A percentile compares a stretch with the other conserved stretches of the same genome.
These are phyloP conservation scores for Phoxinus dragarum DNA, from an alignment of 2,797 vertebrate genomes.

Conservation along the genomic window DNA sequence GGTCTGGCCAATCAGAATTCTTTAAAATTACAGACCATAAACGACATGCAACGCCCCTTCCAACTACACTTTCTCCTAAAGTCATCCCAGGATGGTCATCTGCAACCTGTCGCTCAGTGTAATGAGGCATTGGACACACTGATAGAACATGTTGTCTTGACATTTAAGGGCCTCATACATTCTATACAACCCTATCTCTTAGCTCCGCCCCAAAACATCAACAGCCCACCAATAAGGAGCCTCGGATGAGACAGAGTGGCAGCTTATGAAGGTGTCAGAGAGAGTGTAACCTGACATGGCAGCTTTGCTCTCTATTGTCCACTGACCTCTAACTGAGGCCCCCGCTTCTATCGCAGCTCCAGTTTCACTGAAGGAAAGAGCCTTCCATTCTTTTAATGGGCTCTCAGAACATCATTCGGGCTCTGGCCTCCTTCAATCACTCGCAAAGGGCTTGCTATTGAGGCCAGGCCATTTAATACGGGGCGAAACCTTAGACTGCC, in stretches of 20 bases:
- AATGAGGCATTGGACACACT: conserved; percentile 43
- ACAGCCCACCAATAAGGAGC: conserved; percentile 39
- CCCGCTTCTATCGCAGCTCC: conserved; percentile 61
- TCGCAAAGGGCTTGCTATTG: conserved; percentile 72
- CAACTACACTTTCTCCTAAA: not conserved
- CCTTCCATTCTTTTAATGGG: conserved; percentile 75
- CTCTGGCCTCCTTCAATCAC: conserved; percentile 76
- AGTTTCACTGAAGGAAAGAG: conserved; percentile 76
- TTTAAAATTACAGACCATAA: not conserved
- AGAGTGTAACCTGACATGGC: conserved; percentile 55
- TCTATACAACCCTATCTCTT: conserved; percentile 49
- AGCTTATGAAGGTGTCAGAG: conserved; percentile 41
- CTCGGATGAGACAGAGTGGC: not conserved
- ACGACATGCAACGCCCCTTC: not conserved
- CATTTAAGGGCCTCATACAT: conserved; percentile 49
- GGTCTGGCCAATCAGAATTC: conserved; percentile 18
- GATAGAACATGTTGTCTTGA: conserved; percentile 45
- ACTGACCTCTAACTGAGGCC: conserved; percentile 72
- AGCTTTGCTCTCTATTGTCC: conserved; percentile 64
- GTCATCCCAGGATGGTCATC: conserved; percentile 30
- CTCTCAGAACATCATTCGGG: conserved; percentile 62
- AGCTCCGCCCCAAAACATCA: conserved; percentile 43
- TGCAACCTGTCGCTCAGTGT: conserved; percentile 58
- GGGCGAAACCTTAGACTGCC: conserved; percentile 77
- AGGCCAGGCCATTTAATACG: conserved; percentile 78